These are phyloP conservation scores for Heliconius charithonia DNA, from an alignment of 2,888 invertebrate species.

Conservation along the genomic window DNA sequence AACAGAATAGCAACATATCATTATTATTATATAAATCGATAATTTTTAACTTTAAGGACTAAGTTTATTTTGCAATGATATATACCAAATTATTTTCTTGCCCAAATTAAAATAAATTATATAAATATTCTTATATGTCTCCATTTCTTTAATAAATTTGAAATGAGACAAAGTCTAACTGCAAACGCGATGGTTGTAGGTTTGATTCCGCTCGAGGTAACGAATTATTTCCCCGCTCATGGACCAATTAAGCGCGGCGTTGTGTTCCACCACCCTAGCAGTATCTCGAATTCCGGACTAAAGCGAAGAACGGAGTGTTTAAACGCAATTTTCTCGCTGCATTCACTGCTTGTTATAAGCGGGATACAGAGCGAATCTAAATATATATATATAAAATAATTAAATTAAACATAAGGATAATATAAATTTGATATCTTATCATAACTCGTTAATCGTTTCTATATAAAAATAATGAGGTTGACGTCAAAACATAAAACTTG, in stretches of 20 bases:
- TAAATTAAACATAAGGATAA: constrained; percentile 28
- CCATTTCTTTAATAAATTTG: neutral
- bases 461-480: constrained; percentile 36
- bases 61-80: constrained; percentile 38
- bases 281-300: neutral
- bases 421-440: constrained; percentile 42
- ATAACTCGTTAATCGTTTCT: constrained; percentile 40
- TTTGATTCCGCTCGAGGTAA: neutral
- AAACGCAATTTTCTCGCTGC: neutral
- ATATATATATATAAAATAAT: neutral
- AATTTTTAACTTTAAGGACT: constrained; percentile 38
- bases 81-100: constrained; percentile 52
- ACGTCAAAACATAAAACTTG: constrained; percentile 25
- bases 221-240: neutral
- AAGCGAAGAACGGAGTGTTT: neutral
- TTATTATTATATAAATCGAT: constrained; percentile 49
- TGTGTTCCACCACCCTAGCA: too few species aligned
- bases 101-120: constrained; percentile 50
- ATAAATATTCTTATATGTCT: constrained; percentile 26
- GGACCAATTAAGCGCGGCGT: too few species aligned
- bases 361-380: neutral
- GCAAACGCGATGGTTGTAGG: neutral
- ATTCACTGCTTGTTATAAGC: neutral
- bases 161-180: neutral
- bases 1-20: constrained; percentile 80